A percentile compares a stretch with the other conserved stretches of the same genome.
phyloP scores from a whole-genome alignment of 2,113 vertebrate genomes.

The Cynopterus brachyotis region DNA sequence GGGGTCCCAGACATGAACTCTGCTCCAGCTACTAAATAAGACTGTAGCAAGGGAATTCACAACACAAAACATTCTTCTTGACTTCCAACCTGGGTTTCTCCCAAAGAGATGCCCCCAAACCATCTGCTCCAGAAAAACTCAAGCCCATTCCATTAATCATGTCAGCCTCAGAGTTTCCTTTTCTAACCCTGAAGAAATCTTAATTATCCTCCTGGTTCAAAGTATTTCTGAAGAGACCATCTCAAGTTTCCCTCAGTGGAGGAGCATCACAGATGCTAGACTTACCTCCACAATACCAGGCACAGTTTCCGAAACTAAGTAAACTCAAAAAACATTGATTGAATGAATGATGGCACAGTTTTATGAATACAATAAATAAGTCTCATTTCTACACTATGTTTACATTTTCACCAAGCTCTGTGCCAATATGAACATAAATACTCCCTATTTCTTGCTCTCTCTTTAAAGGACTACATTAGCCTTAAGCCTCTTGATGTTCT shows the following conservation, averaged over 20 bases:
- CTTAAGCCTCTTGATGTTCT: neutral
- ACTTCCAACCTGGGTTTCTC: conserved; percentile 57
- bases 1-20: conserved; percentile 68
- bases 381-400: neutral
- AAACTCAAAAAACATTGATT: neutral
- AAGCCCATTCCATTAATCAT: conserved; percentile 65
- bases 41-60: conserved; percentile 37
- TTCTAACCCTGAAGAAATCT: conserved; percentile 52
- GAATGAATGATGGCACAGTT: neutral
- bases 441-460: neutral
- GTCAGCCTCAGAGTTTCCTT: conserved; percentile 27
- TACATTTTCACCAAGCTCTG: neutral
- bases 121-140: conserved; percentile 63
- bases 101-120: conserved; percentile 48
- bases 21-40: conserved; percentile 56
- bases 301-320: neutral
- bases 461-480: neutral
- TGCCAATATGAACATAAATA: neutral
- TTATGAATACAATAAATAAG: neutral
- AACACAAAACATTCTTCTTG: conserved; percentile 49
- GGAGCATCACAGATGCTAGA: neutral
- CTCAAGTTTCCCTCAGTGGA: neutral
- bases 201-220: conserved; percentile 30
- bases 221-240: neutral
- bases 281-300: neutral